A percentile compares a stretch with the other conserved stretches of the same genome.
Evolutionary conservation across 2,113 vertebrate species (phyloP).

Genomic region (Strigops habroptila): DNA sequence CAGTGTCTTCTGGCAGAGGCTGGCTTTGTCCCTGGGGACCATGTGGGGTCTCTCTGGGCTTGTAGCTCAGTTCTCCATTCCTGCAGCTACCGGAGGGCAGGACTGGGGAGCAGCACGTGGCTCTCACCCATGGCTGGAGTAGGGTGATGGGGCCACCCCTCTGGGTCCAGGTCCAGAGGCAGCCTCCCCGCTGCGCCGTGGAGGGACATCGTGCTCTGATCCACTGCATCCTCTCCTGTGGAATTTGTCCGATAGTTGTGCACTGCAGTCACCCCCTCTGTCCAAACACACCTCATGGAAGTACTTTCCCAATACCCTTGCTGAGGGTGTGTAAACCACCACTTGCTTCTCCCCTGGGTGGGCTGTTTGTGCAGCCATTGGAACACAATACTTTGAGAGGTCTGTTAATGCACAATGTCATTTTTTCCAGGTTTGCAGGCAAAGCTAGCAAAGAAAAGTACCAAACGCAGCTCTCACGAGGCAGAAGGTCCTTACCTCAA

Average conservation of each 20-base stretch:
- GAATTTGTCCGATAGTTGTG: neutral
- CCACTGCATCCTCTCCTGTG: fast-evolving
- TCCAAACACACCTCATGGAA: fast-evolving
- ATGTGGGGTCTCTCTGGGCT: neutral
- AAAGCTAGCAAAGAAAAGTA: neutral
- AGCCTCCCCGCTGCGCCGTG: neutral
- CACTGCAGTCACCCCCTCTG: neutral
- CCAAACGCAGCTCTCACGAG: neutral
- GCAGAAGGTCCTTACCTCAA: neutral
- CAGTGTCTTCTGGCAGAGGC: neutral
- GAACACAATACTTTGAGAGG: neutral
- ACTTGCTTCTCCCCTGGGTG: neutral
- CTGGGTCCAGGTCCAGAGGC: fast-evolving
- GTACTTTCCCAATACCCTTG: fast-evolving
- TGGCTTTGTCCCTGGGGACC: neutral
- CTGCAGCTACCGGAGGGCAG: neutral
- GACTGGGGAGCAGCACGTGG: neutral
- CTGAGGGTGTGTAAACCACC: neutral
- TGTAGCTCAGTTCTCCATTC: neutral
- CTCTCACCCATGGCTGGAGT: neutral
- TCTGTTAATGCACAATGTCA: neutral
- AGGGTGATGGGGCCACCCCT: neutral
- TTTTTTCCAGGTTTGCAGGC: neutral
- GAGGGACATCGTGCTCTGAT: neutral
- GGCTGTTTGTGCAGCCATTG: neutral